Percentiles rank a stretch among this genome's conserved stretches.
phyloP scores from a whole-genome alignment of 2,888 invertebrate species.

The Punctoribates punctum region DNA sequence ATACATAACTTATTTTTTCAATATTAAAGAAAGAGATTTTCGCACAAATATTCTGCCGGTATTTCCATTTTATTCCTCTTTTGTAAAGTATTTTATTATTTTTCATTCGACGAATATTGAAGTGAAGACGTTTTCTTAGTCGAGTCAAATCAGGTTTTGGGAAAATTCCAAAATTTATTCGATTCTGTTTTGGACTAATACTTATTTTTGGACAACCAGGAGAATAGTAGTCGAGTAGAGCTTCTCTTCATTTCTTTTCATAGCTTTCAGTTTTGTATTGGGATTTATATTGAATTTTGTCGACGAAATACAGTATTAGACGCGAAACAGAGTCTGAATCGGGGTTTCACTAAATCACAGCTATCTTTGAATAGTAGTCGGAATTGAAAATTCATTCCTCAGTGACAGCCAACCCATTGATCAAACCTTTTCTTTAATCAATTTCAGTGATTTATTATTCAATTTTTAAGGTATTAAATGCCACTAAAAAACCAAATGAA shows the following conservation, averaged over 20 bases:
- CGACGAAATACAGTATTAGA: conserved; percentile 4
- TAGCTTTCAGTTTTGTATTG: neutral
- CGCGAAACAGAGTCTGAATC: neutral
- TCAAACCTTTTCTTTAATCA: conserved; percentile 22
- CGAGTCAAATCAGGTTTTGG: too few species aligned
- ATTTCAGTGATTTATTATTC: conserved; percentile 28
- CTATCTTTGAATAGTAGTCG: neutral
- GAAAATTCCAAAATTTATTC: neutral
- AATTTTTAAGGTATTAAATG: conserved; percentile 29
- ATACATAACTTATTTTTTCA: too few species aligned
- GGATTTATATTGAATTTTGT: conserved; percentile 29
- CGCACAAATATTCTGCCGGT: too few species aligned
- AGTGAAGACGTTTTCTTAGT: too few species aligned
- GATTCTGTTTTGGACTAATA: neutral
- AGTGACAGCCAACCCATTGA: conserved; percentile 25
- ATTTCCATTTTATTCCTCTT: too few species aligned
- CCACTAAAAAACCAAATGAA: neutral
- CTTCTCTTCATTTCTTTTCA: conserved; percentile 33
- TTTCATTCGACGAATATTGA: too few species aligned
- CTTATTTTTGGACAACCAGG: neutral
- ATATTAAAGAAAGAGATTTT: too few species aligned
- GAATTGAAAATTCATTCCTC: conserved; percentile 13
- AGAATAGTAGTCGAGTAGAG: neutral
- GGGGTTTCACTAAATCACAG: neutral
- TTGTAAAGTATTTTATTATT: too few species aligned